Conservation (phyloP, 1,140 invertebrate genomes). For the Drosophila melanogaster region DNA sequence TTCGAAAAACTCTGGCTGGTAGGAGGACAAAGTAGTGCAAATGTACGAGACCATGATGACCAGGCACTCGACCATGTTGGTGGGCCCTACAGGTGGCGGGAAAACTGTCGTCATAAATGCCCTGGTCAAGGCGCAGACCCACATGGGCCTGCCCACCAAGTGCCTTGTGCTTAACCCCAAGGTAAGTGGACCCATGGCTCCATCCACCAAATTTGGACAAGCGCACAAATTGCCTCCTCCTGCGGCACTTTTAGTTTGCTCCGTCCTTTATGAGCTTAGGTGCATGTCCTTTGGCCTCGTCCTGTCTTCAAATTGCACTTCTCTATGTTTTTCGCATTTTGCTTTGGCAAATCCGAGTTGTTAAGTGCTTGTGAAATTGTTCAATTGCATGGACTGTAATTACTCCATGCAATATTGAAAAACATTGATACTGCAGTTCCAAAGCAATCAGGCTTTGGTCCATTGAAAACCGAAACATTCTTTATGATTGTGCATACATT, state of each 20-base stretch:
- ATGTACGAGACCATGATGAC: slow-evolving; percentile 97
- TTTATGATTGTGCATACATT: slow-evolving; percentile 1
- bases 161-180: slow-evolving; percentile 93
- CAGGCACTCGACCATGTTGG: slow-evolving; percentile 94
- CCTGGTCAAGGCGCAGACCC: slow-evolving; percentile 91
- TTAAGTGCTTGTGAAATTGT: slow-evolving; percentile 66
- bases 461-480: neutral
- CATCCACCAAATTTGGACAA: slow-evolving; percentile 6
- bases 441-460: slow-evolving; percentile 9
- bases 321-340: slow-evolving; percentile 48
- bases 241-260: slow-evolving; percentile 24
- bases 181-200: slow-evolving; percentile 85
- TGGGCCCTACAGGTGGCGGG: slow-evolving; percentile 95
- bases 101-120: slow-evolving; percentile 94
- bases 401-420: slow-evolving; percentile 41
- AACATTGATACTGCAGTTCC: slow-evolving; percentile 2
- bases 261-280: slow-evolving; percentile 42
- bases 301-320: slow-evolving; percentile 48
- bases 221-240: slow-evolving; percentile 46
- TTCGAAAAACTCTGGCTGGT: slow-evolving; percentile 6
- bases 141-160: slow-evolving; percentile 91
- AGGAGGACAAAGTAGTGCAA: slow-evolving; percentile 95
- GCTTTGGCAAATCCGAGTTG: slow-evolving; percentile 28
- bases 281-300: slow-evolving; percentile 37
- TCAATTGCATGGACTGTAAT: slow-evolving; percentile 51